Evolutionary conservation across 2,113 vertebrate genomes (phyloP), one percentile per base, ranked within the genome.

Genomic region (Saguinus midas): DNA sequence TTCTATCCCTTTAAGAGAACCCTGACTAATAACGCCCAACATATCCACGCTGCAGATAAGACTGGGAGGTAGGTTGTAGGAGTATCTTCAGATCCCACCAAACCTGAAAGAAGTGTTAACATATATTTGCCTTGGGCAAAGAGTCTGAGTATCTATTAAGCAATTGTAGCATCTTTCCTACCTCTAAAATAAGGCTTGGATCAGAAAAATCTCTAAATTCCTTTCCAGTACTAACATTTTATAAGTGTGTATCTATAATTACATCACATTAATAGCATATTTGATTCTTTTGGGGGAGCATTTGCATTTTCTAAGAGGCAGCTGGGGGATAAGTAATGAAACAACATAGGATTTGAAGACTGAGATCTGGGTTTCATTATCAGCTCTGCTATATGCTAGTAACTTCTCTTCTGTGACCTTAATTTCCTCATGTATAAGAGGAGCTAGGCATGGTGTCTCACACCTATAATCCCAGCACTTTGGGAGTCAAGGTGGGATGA

Each of bases 301-400:
- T 73, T n/a, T 94, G 17, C 50, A 76, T 89, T 89, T 96, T 78
- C 8, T 80, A 81, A 85, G 86, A 96, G 37, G 70, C 29, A 90
- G 93, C 35, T 84, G 11, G 87, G 55, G 66, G 29, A 64, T 64
- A 68, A 35, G 37, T 72, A 96, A 82, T 90, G 70, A 78, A 75
- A 90, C 40, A 75, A 70, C 20, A 75, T 4, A 87, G 32, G 68
- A 79, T 72, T 73, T 83, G 86, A 93, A 68, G 45, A 79, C 32
- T 50, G 50, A 82, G 76, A 70, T 79, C 25, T 91, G 70, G 61
- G 32, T 91, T 83, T 93, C 37, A 79, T 93, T 57, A 87, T 12
- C 27, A 94, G 84, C 48, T 96, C 73, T 90, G 57, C 5, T 83
- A 68, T 43, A 58, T 48, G 68, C 81, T 91, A 64, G 18, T 29